A percentile compares a stretch with the other conserved stretches of the same genome.
These are phyloP conservation scores for Hexactinellida sp. DNA, from an alignment of 37 sponge, comb jelly and placozoan species.

Conservation along the genomic window DNA sequence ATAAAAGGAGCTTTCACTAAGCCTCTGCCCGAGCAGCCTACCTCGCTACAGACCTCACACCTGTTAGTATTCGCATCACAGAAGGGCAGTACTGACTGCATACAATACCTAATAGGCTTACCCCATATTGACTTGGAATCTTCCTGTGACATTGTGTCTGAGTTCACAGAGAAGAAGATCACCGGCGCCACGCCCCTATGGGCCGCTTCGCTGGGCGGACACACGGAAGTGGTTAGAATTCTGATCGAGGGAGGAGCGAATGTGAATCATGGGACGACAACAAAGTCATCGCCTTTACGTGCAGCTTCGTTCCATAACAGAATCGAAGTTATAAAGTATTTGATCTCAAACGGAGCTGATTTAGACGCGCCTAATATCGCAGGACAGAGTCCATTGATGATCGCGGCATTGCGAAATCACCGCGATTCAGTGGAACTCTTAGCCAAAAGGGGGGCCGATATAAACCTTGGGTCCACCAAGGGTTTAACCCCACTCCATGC, in stretches of 20 bases:
- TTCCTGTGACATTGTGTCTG: conserved; percentile 30
- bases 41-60: not conserved
- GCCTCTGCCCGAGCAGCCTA: not conserved
- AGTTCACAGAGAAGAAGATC: conserved; percentile 61
- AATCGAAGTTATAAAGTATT: conserved; percentile 49
- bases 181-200: conserved; percentile 79
- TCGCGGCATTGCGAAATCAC: conserved; percentile 63
- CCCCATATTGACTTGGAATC: not conserved
- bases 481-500: conserved; percentile 71
- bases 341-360: conserved; percentile 45
- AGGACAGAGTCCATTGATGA: conserved; percentile 75
- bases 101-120: not conserved
- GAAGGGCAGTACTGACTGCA: not conserved
- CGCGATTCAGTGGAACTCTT: conserved; percentile 49
- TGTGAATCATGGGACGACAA: conserved; percentile 58
- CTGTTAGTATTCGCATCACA: not conserved
- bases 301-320: conserved; percentile 75
- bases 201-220: conserved; percentile 66
- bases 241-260: conserved; percentile 49
- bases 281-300: conserved; percentile 67
- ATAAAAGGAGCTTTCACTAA: not conserved
- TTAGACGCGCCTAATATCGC: conserved; percentile 68
- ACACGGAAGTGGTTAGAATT: conserved; percentile 50
- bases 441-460: conserved; percentile 43
- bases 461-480: conserved; percentile 48